Evolutionary conservation across 2,113 vertebrate genomes (phyloP).

Genomic region (Tachuris rubrigastra): DNA sequence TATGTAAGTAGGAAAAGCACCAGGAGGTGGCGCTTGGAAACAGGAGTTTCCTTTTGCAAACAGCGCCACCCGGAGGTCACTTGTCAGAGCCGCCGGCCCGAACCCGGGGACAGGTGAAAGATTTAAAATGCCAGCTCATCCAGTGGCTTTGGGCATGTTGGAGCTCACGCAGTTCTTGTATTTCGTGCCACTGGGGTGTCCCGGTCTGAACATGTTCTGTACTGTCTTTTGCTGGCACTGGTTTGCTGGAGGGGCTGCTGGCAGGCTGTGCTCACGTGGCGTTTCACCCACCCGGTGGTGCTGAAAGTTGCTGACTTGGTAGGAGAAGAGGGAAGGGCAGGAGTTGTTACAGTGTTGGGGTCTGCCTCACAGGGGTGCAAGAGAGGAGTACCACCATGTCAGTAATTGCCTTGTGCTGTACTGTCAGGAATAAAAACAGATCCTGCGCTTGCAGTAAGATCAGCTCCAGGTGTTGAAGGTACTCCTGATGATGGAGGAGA

Average conservation of each 20-base stretch:
- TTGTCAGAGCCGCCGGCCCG: too few relatives aligned
- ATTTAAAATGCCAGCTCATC: rapidly evolving
- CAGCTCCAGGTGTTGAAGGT: too few relatives aligned
- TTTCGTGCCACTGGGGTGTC: not conserved
- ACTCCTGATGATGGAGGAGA: not conserved
- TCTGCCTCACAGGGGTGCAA: not conserved
- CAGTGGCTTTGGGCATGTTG: rapidly evolving
- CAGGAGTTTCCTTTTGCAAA: rapidly evolving
- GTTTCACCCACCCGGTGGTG: rapidly evolving
- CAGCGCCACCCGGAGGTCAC: not conserved
- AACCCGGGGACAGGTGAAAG: rapidly evolving
- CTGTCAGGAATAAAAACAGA: too few relatives aligned
- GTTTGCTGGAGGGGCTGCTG: not conserved
- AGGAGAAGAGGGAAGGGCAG: not conserved
- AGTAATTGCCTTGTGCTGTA: not conserved
- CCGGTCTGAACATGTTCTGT: rapidly evolving
- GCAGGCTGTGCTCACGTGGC: rapidly evolving
- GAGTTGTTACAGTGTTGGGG: not conserved
- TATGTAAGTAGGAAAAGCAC: rapidly evolving
- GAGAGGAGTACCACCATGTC: too few relatives aligned
- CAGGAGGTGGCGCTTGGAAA: not conserved
- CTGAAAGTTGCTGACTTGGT: not conserved
- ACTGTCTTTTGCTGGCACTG: too few relatives aligned
- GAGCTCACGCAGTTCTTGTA: not conserved
- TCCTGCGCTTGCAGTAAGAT: not conserved